A percentile compares a stretch with the other conserved stretches of the same genome.
Conservation (phyloP, 92 coral and sea anemone species). For the Plumapathes pennacea region DNA sequence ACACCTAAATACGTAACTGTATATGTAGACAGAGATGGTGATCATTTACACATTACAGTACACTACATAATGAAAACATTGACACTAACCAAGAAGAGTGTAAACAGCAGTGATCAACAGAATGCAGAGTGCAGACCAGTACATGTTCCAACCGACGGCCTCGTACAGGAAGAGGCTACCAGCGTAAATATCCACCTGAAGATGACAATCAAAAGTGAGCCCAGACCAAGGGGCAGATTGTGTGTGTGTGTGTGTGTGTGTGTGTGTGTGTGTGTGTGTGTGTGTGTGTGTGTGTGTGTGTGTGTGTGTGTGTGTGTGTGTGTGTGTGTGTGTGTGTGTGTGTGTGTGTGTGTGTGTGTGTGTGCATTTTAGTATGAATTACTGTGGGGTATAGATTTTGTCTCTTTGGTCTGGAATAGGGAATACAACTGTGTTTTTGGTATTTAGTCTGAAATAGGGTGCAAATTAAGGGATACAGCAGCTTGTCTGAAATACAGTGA, state of each 20-base stretch:
- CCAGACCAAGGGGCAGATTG: too few species aligned
- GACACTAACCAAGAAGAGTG: slow-evolving; percentile 87
- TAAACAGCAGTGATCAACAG: slow-evolving; percentile 91
- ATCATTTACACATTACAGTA: too few species aligned
- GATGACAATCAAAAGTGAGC: neutral
- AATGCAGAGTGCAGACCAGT: slow-evolving; percentile 78
- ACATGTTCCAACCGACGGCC: slow-evolving; percentile 93
- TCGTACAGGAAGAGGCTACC: slow-evolving; percentile 94
- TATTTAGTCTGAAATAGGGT: too few species aligned
- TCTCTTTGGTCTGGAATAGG: too few species aligned
- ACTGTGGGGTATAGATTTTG: neutral
- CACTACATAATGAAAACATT: too few species aligned
- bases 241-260: slow-evolving; percentile 2
- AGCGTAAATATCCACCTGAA: slow-evolving; percentile 95
- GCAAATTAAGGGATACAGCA: too few species aligned
- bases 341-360: slow-evolving; percentile 3
- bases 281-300: slow-evolving; percentile 5
- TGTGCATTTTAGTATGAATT: neutral
- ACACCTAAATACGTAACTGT: too few species aligned
- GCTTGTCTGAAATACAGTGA: too few species aligned
- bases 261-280: slow-evolving; percentile 2
- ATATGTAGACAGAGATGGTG: too few species aligned
- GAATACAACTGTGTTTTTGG: too few species aligned
- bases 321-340: slow-evolving; percentile 5
- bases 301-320: slow-evolving; percentile 5